Evolutionary conservation across 1,140 invertebrate genomes (phyloP).

Genomic region (Pseudomyrmex gracilis): DNA sequence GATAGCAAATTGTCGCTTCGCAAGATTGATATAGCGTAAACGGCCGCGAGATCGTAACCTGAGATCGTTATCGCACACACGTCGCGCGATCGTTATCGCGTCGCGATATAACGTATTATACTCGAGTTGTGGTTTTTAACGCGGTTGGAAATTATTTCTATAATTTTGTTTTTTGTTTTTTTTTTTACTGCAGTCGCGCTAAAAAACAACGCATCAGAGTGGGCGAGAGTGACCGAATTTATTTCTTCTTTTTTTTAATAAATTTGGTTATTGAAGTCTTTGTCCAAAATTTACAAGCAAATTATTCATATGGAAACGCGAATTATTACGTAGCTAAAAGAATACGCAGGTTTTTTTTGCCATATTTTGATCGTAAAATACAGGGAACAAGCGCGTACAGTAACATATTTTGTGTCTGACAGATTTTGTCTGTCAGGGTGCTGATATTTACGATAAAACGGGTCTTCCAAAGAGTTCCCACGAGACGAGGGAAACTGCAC

Average conservation of each 20-base stretch:
- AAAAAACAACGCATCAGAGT: background rate
- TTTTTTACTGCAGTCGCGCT: background rate
- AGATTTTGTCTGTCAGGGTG: conserved; percentile 24
- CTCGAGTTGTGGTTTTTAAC: background rate
- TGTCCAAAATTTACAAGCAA: no score
- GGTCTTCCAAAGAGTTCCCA: conserved; percentile 73
- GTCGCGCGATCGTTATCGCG: conserved; percentile 47
- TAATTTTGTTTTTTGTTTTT: background rate
- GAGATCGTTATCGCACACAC: conserved; percentile 42
- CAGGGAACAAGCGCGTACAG: background rate
- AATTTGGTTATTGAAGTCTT: background rate
- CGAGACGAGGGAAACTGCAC: conserved; percentile 74
- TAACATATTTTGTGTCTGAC: conserved; percentile 8
- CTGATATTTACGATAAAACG: conserved; percentile 79
- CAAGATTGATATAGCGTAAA: conserved; percentile 41
- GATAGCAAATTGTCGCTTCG: conserved; percentile 37
- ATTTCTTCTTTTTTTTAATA: background rate
- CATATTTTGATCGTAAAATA: conserved; percentile 16
- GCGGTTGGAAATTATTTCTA: no score
- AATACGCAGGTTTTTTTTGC: no score
- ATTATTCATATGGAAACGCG: background rate
- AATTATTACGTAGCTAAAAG: background rate
- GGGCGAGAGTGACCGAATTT: no score
- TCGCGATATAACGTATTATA: conserved; percentile 23
- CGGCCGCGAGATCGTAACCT: conserved; percentile 26